These are phyloP conservation scores for Drosophila neotestacea DNA, from an alignment of 2,888 invertebrate genomes.

Conservation along the genomic window DNA sequence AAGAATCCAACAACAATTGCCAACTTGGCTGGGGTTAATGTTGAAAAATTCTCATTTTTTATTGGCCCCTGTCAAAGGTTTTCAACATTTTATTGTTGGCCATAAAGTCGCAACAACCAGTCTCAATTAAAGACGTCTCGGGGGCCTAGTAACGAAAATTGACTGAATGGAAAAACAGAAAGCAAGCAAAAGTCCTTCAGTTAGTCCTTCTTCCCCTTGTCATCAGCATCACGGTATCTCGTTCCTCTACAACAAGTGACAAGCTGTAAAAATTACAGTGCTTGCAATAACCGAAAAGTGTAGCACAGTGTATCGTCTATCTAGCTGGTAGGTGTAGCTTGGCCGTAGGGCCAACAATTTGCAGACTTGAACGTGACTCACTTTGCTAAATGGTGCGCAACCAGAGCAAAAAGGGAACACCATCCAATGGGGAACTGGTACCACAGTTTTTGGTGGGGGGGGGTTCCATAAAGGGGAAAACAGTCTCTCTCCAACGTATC, in stretches of 20 bases:
- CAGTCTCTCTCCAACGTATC: neutral
- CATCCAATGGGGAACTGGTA: conserved; percentile 24
- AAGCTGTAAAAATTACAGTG: conserved; percentile 75
- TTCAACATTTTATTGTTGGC: conserved; percentile 62
- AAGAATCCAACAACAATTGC: conserved; percentile 6
- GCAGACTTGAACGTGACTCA: conserved; percentile 79
- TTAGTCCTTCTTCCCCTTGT: neutral
- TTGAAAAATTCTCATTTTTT: conserved; percentile 55
- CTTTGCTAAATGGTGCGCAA: conserved; percentile 79
- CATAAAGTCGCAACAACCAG: conserved; percentile 66
- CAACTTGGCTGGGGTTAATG: conserved; percentile 54
- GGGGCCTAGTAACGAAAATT: conserved; percentile 77
- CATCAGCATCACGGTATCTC: conserved; percentile 7
- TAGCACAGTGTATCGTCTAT: conserved; percentile 64
- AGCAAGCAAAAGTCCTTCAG: conserved; percentile 26
- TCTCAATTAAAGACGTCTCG: conserved; percentile 77
- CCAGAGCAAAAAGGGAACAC: conserved; percentile 35
- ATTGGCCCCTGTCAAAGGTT: conserved; percentile 60
- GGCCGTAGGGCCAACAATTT: conserved; percentile 68
- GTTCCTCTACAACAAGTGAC: conserved; percentile 67
- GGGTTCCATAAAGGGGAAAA: conserved; percentile 14
- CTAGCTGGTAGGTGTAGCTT: conserved; percentile 60
- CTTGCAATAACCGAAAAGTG: conserved; percentile 68
- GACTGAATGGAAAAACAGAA: conserved; percentile 64
- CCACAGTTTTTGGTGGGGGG: conserved; percentile 10